Conservation (phyloP, 2,888 invertebrate species). For the Conus canariensis region DNA sequence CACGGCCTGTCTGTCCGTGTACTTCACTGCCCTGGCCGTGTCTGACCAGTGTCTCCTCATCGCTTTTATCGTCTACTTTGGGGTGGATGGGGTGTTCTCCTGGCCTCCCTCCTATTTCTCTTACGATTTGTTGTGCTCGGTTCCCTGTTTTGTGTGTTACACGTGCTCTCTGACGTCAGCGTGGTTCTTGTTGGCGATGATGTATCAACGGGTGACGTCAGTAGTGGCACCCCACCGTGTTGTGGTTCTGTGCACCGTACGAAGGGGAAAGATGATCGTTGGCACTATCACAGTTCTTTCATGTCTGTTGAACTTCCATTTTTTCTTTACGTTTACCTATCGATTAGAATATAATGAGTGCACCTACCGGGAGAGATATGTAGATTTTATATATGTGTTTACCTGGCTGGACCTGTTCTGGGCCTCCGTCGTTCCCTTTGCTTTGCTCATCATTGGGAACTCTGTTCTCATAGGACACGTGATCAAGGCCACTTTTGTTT, state of each 20-base stretch:
- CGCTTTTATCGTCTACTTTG: not conserved
- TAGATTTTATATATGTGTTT: not conserved
- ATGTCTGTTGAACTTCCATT: not conserved
- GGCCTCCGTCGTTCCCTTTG: not conserved
- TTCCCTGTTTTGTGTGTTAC: not conserved
- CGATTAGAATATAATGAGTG: not conserved
- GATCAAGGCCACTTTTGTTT: not conserved
- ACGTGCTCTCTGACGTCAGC: not conserved
- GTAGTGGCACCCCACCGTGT: slow-evolving; percentile 9
- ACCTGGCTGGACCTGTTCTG: not conserved
- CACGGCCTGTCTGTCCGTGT: not conserved
- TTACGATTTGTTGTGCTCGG: not conserved
- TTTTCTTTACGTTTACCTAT: not conserved
- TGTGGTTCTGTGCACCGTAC: not conserved
- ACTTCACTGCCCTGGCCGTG: slow-evolving; percentile 18
- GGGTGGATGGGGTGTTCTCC: not conserved
- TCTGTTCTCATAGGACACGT: not conserved
- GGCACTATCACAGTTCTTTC: not conserved
- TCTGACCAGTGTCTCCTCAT: not conserved
- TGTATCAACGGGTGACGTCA: slow-evolving; percentile 26
- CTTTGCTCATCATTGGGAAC: not conserved
- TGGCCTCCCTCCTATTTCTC: not conserved
- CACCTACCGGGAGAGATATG: not conserved
- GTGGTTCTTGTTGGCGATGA: slow-evolving; percentile 12
- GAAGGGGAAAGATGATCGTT: not conserved